Conservation (phyloP, 2,797 vertebrate genomes). For the Trachurus trachurus region DNA sequence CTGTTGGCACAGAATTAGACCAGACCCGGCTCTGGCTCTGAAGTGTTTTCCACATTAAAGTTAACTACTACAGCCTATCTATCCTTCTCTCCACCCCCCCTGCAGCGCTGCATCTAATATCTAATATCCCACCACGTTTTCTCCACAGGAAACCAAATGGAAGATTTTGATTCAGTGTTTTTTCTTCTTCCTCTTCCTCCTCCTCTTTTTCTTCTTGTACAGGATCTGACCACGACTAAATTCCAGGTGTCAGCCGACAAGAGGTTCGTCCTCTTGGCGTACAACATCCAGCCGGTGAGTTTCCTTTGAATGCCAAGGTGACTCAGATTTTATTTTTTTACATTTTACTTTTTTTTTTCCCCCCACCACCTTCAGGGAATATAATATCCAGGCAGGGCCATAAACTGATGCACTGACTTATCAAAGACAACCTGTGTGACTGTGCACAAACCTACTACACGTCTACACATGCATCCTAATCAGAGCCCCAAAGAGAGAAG, state of each 20-base stretch:
- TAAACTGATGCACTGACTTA: constrained; percentile 54
- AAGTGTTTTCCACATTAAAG: not conserved
- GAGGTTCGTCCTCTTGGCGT: constrained; percentile 87
- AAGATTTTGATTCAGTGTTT: not conserved
- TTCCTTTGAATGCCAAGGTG: constrained; percentile 27
- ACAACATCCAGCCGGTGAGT: constrained; percentile 86
- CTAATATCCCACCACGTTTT: not conserved
- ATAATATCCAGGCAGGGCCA: constrained; percentile 17
- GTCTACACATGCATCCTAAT: constrained; percentile 66
- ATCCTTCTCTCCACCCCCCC: not conserved
- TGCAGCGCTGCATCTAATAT: too few relatives aligned
- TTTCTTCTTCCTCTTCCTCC: not conserved
- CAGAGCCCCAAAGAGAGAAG: constrained; percentile 32
- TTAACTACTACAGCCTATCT: not conserved
- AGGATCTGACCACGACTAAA: constrained; percentile 84
- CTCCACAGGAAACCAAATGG: not conserved
- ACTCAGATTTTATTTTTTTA: constrained; percentile 5
- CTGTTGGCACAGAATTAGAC: not conserved
- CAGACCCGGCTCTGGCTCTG: not conserved
- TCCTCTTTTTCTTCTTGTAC: constrained; percentile 3
- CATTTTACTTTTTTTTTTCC: not conserved
- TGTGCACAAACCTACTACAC: constrained; percentile 16
- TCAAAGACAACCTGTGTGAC: constrained; percentile 40
- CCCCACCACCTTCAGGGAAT: constrained; percentile 16
- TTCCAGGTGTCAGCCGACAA: constrained; percentile 89